These are phyloP conservation scores for Amphiura filiformis DNA, from an alignment of 35 echinoderm and acorn worm species.

Conservation along the genomic window DNA sequence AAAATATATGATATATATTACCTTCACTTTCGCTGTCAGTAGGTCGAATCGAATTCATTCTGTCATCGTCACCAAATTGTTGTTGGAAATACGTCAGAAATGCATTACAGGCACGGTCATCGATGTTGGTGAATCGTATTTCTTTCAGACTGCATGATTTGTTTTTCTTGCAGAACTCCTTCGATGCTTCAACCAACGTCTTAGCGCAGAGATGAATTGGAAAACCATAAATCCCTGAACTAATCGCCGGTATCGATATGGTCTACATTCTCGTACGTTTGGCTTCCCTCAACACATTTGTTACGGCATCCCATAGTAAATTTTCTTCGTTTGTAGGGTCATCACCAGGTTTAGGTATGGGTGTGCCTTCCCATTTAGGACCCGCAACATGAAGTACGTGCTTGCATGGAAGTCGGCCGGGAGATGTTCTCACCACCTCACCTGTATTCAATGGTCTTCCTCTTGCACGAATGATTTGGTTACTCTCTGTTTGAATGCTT, in stretches of 20 bases:
- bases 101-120: constrained; percentile 21
- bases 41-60: neutral
- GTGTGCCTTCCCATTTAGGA: constrained; percentile 12
- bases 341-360: neutral
- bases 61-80: neutral
- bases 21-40: too few relatives aligned
- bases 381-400: constrained; percentile 43
- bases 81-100: neutral
- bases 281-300: neutral
- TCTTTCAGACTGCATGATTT: neutral
- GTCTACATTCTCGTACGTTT: neutral
- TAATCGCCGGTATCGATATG: constrained; percentile 46
- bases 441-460: constrained; percentile 1
- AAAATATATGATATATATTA: too few relatives aligned
- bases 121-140: constrained; percentile 21
- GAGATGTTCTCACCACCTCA: constrained; percentile 21
- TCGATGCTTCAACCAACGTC: constrained; percentile 11
- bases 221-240: constrained; percentile 40
- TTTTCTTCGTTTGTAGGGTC: neutral
- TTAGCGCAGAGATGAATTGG: constrained; percentile 28
- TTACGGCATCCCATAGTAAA: constrained; percentile 3
- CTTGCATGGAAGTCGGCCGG: constrained; percentile 43
- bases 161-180: neutral
- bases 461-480: constrained; percentile 5
- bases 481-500: constrained; percentile 23